phyloP scores from a whole-genome alignment of 2,888 invertebrate species.

The Cantharis rustica region DNA sequence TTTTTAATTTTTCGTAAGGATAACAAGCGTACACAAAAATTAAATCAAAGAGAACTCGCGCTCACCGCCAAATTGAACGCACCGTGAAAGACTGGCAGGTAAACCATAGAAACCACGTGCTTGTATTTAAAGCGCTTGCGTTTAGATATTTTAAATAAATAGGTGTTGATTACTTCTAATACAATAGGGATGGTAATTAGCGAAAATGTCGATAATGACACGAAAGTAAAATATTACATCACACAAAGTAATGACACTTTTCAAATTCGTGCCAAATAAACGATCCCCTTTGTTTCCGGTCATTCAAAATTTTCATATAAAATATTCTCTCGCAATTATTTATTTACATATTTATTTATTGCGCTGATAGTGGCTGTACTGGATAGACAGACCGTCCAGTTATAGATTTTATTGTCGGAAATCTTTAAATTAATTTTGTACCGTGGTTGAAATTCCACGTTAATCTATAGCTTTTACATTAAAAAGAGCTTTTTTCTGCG shows the following conservation, averaged over 20 bases:
- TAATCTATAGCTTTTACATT: too few relatives aligned
- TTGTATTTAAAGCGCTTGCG: conserved; percentile 37
- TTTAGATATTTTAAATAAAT: conserved; percentile 13
- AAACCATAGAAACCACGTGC: conserved; percentile 39
- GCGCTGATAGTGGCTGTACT: too few relatives aligned
- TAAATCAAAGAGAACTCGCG: conserved; percentile 6
- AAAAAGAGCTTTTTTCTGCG: too few relatives aligned
- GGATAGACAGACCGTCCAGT: too few relatives aligned
- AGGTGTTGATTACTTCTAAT: conserved; percentile 16
- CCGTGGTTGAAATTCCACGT: too few relatives aligned
- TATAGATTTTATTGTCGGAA: too few relatives aligned
- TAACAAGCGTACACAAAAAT: not conserved
- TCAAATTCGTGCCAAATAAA: not conserved
- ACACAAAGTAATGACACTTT: not conserved
- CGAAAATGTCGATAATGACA: not conserved
- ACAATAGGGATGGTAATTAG: not conserved
- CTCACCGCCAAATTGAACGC: conserved; percentile 30
- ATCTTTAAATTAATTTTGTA: too few relatives aligned
- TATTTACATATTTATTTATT: not conserved
- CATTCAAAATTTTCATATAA: not conserved
- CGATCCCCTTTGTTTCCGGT: not conserved
- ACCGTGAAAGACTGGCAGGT: conserved; percentile 40
- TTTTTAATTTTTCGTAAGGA: not conserved
- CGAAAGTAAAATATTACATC: not conserved
- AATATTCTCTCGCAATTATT: not conserved